Evolutionary conservation across 1,140 invertebrate species (phyloP).

Genomic region (Solenopsis invicta): DNA sequence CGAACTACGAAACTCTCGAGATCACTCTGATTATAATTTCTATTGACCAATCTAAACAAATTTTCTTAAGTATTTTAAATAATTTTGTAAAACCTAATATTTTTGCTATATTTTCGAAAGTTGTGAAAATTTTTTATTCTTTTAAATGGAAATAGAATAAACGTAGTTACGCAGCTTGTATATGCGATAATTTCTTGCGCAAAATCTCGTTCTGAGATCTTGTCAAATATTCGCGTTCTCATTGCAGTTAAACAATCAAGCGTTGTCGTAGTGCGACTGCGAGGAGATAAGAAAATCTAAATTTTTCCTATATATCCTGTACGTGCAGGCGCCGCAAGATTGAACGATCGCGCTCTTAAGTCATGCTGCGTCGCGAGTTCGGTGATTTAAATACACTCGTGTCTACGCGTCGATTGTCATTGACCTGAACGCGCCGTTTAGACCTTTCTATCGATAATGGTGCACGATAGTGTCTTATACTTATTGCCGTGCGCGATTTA

Average conservation of each 20-base stretch:
- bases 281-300: conserved; percentile 57
- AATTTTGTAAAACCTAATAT: neutral
- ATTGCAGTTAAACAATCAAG: conserved; percentile 51
- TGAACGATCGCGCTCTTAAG: conserved; percentile 60
- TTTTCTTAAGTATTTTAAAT: neutral
- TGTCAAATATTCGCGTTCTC: conserved; percentile 7
- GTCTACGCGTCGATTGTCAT: conserved; percentile 64
- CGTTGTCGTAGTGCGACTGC: conserved; percentile 62
- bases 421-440: conserved; percentile 65
- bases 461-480: conserved; percentile 68
- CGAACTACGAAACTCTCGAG: neutral
- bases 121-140: neutral
- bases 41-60: too few species aligned
- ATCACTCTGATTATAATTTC: too few species aligned
- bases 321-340: conserved; percentile 68
- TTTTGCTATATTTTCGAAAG: neutral
- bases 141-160: neutral
- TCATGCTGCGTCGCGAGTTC: conserved; percentile 61
- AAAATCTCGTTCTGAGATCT: neutral
- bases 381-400: conserved; percentile 10
- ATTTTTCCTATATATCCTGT: conserved; percentile 60
- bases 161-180: neutral
- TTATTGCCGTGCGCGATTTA: conserved; percentile 71
- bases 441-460: conserved; percentile 66
- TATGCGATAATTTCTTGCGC: neutral